Conservation (phyloP, 2,888 invertebrate genomes). For the Thera obeliscata region DNA sequence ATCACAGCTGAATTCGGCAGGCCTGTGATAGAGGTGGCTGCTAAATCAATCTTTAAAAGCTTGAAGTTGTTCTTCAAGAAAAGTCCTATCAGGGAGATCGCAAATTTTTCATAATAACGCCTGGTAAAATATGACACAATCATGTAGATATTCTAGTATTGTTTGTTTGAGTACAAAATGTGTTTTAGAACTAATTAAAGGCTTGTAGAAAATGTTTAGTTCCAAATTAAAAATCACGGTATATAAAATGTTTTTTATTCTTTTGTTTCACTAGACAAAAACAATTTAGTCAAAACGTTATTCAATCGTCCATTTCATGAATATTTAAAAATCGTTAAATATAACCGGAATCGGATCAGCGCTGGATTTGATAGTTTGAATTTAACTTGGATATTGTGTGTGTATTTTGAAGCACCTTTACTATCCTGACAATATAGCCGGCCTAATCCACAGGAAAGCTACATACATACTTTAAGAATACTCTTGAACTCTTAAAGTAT, state of each 20-base stretch:
- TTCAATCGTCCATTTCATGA: conserved; percentile 39
- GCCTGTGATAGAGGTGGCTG: conserved; percentile 60
- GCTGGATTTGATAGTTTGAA: conserved; percentile 13
- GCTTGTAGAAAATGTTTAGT: not conserved
- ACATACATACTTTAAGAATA: no score
- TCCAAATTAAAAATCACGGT: not conserved
- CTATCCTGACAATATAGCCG: no score
- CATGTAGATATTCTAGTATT: not conserved
- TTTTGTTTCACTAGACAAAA: not conserved
- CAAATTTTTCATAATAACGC: conserved; percentile 36
- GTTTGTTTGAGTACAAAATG: not conserved
- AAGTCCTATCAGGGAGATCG: conserved; percentile 61
- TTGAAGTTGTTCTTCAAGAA: conserved; percentile 53
- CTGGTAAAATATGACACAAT: not conserved
- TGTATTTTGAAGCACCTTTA: not conserved
- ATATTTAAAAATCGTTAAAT: conserved; percentile 46
- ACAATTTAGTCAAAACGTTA: not conserved
- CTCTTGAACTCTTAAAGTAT: no score
- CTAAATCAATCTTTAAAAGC: conserved; percentile 59
- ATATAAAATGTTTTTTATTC: not conserved
- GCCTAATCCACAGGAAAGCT: no score
- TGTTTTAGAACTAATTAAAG: not conserved
- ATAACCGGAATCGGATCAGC: conserved; percentile 35
- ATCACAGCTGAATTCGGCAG: conserved; percentile 65
- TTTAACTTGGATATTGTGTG: conserved; percentile 4